phyloP scores from a whole-genome alignment of 2,797 vertebrate species.

The Graptemys geographica region DNA sequence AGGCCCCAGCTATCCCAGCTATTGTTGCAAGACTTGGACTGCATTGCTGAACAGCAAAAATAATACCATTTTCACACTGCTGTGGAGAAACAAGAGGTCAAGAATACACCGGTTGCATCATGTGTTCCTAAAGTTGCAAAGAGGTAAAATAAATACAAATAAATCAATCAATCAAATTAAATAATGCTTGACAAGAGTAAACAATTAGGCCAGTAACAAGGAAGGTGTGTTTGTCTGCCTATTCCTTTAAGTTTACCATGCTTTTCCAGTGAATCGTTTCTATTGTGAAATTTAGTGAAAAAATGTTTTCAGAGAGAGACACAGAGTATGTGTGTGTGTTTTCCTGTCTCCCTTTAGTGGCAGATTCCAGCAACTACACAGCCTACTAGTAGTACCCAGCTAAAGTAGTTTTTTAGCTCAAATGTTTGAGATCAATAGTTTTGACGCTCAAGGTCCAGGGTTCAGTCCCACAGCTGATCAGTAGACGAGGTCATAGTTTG shows the following conservation, averaged over 20 bases:
- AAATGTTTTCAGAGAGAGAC: background rate
- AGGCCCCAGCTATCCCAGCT: background rate
- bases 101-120: background rate
- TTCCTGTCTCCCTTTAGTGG: conserved; percentile 9
- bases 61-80: background rate
- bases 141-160: background rate
- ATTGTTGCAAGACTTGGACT: rapidly evolving
- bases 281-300: background rate
- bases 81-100: background rate
- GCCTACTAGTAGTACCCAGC: too few relatives aligned
- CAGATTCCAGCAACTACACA: background rate
- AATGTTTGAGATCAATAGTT: background rate
- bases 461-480: background rate
- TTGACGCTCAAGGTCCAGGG: background rate
- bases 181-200: background rate
- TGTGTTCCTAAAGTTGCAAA: background rate
- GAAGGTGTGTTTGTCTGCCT: background rate
- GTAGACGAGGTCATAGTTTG: background rate
- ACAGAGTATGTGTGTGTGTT: background rate
- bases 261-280: background rate
- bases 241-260: background rate
- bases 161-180: too few relatives aligned
- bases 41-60: background rate
- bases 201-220: background rate
- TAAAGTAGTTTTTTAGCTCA: background rate